These are phyloP conservation scores for Myotis pilosus DNA, from an alignment of 2,797 vertebrate genomes.

Conservation along the genomic window DNA sequence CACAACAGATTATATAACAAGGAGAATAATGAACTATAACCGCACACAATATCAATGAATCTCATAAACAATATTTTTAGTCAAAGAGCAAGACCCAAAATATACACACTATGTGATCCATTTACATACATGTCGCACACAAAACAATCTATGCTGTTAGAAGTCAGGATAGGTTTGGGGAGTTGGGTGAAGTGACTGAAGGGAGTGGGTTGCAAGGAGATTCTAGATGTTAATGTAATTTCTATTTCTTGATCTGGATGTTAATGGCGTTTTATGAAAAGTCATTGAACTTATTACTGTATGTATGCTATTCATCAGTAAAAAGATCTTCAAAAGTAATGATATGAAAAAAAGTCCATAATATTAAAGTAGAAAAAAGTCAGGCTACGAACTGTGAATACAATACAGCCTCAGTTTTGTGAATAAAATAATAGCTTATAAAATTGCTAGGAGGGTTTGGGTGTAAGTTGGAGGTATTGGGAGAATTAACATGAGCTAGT, in stretches of 20 bases:
- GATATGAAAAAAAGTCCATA: neutral
- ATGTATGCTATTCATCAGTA: neutral
- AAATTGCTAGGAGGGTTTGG: neutral
- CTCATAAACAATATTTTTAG: neutral
- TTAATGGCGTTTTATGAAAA: neutral
- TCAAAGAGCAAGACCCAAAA: neutral
- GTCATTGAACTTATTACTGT: neutral
- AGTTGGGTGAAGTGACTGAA: neutral
- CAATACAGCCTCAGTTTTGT: neutral
- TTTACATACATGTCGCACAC: neutral
- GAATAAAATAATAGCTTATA: neutral
- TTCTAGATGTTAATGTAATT: neutral
- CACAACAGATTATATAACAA: neutral
- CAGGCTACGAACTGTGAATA: neutral
- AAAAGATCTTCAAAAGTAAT: conserved; percentile 14
- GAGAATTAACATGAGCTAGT: neutral
- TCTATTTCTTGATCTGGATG: neutral
- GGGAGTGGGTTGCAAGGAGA: neutral
- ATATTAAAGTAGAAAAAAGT: conserved; percentile 8
- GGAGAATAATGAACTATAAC: neutral
- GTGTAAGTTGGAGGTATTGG: neutral
- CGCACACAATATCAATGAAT: neutral
- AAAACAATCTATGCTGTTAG: neutral
- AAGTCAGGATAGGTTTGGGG: neutral
- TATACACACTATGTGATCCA: neutral